Base-by-base conservation (phyloP, 2,888 invertebrate species). In the Meghimatium bilineatum region DNA sequence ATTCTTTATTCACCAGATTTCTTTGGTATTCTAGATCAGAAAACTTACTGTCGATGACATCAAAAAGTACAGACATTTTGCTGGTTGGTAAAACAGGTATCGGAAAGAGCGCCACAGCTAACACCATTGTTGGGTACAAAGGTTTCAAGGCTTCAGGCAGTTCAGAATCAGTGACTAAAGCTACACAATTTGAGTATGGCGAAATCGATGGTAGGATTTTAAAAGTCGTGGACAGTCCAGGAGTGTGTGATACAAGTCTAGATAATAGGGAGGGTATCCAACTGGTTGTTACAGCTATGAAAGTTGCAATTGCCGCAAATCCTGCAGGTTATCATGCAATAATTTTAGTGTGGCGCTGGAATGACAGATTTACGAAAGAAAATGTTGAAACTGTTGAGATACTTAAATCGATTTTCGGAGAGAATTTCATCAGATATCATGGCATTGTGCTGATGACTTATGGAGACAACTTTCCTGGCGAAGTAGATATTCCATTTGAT, bases 151-250 rank as follows among this genome's bases (percentile, higher is more conserved):
- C 34, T 63, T 12, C 0, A 8, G n/a, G 1, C 0, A 36, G 36
- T n/a, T 3, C 26, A 17, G 23, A 34, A 12, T 80, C 80, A 36
- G 36, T 71, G 12, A 80, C 80, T 6, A 69, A n/a, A 44, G 20
- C 8, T 34, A 38, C 60, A 2, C 52, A 56, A n/a, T 80, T 49
- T 52, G 80, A 80, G 26, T 52, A 38, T 14, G 52, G 36, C 14
- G 52, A 80, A 26, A 49, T 71, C 23, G 72, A 80, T 1, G 49
- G 49, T 12, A 71, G 34, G 36, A 56, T 32, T 2, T 29, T 80
- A 6, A 80, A 80, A 60, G 71, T 80, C 26, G 80, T 80, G n/a
- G 80, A 80, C 8, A 49, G 71, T 38, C 80, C 80, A 5, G 80
- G 80, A 0, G 12, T 80, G 26, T 49, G 72, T 8, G 80, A 80